Conservation (phyloP, 2,888 invertebrate genomes). For the Cantharis rustica region DNA sequence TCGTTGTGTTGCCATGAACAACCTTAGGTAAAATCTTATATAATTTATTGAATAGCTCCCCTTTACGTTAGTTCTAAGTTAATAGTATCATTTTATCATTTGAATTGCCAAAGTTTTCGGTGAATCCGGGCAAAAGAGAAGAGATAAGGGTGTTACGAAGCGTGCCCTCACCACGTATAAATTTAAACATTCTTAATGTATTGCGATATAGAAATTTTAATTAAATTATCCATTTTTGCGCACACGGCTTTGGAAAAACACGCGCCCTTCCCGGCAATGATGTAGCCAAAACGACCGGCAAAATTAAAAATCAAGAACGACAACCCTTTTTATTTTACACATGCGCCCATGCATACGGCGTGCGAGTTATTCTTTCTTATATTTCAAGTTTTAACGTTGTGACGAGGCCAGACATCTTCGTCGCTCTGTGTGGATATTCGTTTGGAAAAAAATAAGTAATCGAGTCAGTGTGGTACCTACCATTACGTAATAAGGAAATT, state of each 20-base stretch:
- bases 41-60: conserved; percentile 54
- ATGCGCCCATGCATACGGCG: conserved; percentile 16
- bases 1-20: conserved; percentile 27
- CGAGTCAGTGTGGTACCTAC: no score
- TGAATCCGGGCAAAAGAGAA: conserved; percentile 24
- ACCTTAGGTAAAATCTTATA: conserved; percentile 53
- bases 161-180: conserved; percentile 8
- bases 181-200: background rate
- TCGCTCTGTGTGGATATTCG: background rate
- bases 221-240: background rate
- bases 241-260: background rate
- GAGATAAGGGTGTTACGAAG: conserved; percentile 25
- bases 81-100: conserved; percentile 56
- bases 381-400: background rate
- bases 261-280: background rate
- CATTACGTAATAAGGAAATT: background rate
- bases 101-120: conserved; percentile 53
- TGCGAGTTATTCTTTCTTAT: background rate
- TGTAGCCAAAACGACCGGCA: conserved; percentile 10
- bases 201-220: background rate
- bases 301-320: conserved; percentile 17
- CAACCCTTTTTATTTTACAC: conserved; percentile 27
- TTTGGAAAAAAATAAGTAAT: background rate
- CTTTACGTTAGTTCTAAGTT: conserved; percentile 43
- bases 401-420: background rate